A percentile compares a stretch with the other conserved stretches of the same genome.
Evolutionary conservation across 2,113 vertebrate species (phyloP).

Genomic region (Lophotis ruficrista): DNA sequence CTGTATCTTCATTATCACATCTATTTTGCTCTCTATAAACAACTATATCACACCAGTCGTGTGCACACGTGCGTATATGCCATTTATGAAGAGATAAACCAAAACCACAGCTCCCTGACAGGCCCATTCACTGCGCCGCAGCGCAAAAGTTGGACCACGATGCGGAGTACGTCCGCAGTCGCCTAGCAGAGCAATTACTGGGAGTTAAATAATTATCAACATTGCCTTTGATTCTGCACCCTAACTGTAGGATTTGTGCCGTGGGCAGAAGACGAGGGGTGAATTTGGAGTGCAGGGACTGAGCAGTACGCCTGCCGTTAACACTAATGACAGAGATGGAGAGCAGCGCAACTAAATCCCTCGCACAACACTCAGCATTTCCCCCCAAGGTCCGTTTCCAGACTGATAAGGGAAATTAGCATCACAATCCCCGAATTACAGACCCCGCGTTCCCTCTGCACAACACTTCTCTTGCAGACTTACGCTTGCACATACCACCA

Average conservation of each 20-base stretch:
- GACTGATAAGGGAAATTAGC: background rate
- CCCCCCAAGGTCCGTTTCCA: background rate
- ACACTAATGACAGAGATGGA: background rate
- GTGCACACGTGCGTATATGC: rapidly evolving
- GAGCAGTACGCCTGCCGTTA: background rate
- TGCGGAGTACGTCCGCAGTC: background rate
- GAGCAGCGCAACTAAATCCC: background rate
- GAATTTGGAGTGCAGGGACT: background rate
- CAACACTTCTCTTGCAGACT: background rate
- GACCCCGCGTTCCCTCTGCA: background rate
- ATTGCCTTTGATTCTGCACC: background rate
- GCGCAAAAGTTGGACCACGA: background rate
- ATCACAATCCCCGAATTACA: rapidly evolving
- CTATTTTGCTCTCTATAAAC: background rate
- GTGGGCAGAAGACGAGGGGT: background rate
- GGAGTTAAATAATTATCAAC: background rate
- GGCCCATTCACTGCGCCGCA: rapidly evolving
- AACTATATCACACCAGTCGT: rapidly evolving
- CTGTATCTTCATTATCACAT: background rate
- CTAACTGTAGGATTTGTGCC: background rate
- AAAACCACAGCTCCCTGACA: background rate
- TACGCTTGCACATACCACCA: background rate
- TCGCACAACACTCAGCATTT: background rate
- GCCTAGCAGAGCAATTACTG: background rate
- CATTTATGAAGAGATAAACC: background rate